phyloP scores from a whole-genome alignment of 1,140 invertebrate genomes.

The Drosophila orena region DNA sequence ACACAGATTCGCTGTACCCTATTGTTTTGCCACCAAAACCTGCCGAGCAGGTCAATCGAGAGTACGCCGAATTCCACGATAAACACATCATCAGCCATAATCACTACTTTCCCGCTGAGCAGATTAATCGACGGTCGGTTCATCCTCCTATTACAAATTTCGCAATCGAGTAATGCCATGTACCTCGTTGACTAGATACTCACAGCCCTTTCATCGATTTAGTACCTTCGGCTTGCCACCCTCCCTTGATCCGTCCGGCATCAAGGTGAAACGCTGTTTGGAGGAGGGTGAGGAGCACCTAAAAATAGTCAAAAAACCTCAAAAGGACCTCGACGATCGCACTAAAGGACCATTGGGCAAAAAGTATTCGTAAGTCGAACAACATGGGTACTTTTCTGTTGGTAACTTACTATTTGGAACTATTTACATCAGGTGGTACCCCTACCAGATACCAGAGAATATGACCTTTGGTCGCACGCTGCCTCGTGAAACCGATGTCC shows the following conservation, averaged over 20 bases:
- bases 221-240: constrained; percentile 29
- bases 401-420: neutral
- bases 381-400: neutral
- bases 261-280: constrained; percentile 53
- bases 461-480: constrained; percentile 38
- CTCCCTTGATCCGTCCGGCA: constrained; percentile 12
- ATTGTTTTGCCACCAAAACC: constrained; percentile 61
- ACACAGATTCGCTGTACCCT: constrained; percentile 37
- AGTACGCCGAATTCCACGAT: constrained; percentile 57
- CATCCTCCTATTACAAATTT: too few relatives aligned
- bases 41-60: constrained; percentile 60
- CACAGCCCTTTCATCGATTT: constrained; percentile 25
- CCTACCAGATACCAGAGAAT: constrained; percentile 39
- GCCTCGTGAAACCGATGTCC: constrained; percentile 4
- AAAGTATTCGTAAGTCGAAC: constrained; percentile 45
- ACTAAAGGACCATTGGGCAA: constrained; percentile 53
- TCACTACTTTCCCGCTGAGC: constrained; percentile 76
- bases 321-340: constrained; percentile 65
- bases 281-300: constrained; percentile 53
- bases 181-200: constrained; percentile 42
- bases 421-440: constrained; percentile 34
- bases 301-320: constrained; percentile 60
- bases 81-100: constrained; percentile 72
- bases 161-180: too few relatives aligned
- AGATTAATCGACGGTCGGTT: constrained; percentile 58